A percentile compares a stretch with the other conserved stretches of the same genome.
Evolutionary conservation across 2,888 invertebrate species (phyloP).

Genomic region (Pterostichus niger): DNA sequence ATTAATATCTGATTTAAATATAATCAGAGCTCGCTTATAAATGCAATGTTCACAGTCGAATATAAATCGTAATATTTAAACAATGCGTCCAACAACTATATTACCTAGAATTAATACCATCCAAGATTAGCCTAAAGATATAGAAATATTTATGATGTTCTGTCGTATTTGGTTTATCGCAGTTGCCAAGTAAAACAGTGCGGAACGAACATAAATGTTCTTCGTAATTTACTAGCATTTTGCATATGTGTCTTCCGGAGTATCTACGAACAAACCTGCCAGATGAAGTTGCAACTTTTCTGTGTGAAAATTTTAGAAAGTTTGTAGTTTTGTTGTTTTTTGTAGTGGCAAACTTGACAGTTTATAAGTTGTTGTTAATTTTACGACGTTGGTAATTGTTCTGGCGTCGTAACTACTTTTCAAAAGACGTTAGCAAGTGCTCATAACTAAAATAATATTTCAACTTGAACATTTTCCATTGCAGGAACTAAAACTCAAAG

Average conservation of each 20-base stretch:
- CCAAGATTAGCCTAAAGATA: background rate
- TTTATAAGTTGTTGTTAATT: constrained; percentile 11
- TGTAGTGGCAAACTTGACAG: constrained; percentile 33
- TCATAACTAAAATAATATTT: too few species aligned
- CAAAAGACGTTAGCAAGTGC: background rate
- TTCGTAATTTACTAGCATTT: background rate
- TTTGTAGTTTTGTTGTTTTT: constrained; percentile 38
- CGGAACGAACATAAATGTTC: background rate
- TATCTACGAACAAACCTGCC: constrained; percentile 21
- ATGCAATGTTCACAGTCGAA: background rate
- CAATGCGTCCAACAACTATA: background rate
- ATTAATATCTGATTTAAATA: constrained; percentile 5
- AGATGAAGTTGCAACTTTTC: constrained; percentile 8
- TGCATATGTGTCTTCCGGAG: constrained; percentile 35
- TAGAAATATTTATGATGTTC: background rate
- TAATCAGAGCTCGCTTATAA: background rate
- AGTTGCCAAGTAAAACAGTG: background rate
- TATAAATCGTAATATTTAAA: background rate
- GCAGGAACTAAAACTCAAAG: too few species aligned
- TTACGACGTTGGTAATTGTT: background rate
- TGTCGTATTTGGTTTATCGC: background rate
- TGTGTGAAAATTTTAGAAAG: constrained; percentile 29
- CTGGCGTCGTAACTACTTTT: background rate
- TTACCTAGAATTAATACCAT: constrained; percentile 1
- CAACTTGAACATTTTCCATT: too few species aligned